Evolutionary conservation across 2,888 invertebrate genomes (phyloP).

Genomic region (Cistogaster globosa): DNA sequence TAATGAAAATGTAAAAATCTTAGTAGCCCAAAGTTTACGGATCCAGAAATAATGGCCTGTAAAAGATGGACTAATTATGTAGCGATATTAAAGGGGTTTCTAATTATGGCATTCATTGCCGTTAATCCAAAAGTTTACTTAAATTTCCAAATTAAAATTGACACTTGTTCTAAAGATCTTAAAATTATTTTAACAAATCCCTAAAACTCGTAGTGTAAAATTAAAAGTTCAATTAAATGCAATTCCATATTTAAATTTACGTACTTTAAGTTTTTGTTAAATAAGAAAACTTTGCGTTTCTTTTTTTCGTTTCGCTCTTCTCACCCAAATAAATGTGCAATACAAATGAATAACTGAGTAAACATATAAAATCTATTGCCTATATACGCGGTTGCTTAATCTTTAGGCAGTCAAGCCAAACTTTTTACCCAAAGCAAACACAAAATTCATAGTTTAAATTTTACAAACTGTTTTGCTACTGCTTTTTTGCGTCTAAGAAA

Average conservation of each 20-base stretch:
- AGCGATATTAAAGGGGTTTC: too few relatives aligned
- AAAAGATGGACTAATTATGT: too few relatives aligned
- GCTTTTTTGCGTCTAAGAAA: conserved; percentile 16
- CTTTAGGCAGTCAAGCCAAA: conserved; percentile 47
- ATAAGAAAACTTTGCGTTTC: conserved; percentile 40
- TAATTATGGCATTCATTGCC: too few relatives aligned
- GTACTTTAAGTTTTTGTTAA: not conserved
- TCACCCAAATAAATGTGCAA: conserved; percentile 37
- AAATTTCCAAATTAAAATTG: not conserved
- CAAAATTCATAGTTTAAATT: conserved; percentile 45
- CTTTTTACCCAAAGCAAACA: conserved; percentile 38
- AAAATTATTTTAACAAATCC: not conserved
- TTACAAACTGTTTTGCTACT: conserved; percentile 13
- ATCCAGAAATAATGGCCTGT: too few relatives aligned
- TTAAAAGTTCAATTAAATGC: conserved; percentile 9
- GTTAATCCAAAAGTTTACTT: too few relatives aligned
- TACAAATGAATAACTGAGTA: conserved; percentile 46
- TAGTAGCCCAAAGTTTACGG: too few relatives aligned
- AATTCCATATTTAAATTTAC: conserved; percentile 1
- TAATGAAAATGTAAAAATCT: too few relatives aligned
- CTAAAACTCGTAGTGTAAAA: not conserved
- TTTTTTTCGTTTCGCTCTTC: not conserved
- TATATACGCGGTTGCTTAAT: conserved; percentile 63
- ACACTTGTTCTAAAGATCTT: not conserved
- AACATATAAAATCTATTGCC: conserved; percentile 59